phyloP scores from a whole-genome alignment of 2,888 invertebrate species.

The Antheraea yamamai region DNA sequence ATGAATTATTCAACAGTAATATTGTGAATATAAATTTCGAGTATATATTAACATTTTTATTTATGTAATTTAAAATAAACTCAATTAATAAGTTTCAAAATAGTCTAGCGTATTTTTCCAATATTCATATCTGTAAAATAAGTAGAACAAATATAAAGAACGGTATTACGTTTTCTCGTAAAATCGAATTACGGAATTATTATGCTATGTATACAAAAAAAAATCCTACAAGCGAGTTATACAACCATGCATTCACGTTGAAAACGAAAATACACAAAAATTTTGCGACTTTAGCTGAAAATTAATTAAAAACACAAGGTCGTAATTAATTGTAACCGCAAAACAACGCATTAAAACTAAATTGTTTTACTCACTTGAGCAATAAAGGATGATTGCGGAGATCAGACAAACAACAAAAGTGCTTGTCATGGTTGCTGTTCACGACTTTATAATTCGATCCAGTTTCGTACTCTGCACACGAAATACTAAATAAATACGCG shows the following conservation, averaged over 20 bases:
- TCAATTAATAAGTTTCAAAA: background rate
- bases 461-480: conserved; percentile 46
- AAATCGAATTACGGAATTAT: background rate
- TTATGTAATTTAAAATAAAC: background rate
- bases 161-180: background rate
- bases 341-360: conserved; percentile 22
- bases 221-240: background rate
- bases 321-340: conserved; percentile 22
- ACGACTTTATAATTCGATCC: conserved; percentile 43
- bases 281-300: background rate
- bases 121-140: background rate
- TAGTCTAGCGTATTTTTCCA: background rate
- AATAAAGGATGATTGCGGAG: conserved; percentile 58
- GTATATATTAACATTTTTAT: background rate
- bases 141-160: background rate
- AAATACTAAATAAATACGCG: conserved; percentile 58
- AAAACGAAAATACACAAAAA: background rate
- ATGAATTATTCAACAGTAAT: background rate
- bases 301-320: conserved; percentile 28
- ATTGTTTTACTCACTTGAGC: conserved; percentile 59
- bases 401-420: conserved; percentile 70
- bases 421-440: conserved; percentile 66
- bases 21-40: background rate
- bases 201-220: background rate
- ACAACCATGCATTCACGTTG: background rate